A percentile compares a stretch with the other conserved stretches of the same genome.
Evolutionary conservation across 2,797 vertebrate species (phyloP).

Genomic region (Gymnothorax javanicus): DNA sequence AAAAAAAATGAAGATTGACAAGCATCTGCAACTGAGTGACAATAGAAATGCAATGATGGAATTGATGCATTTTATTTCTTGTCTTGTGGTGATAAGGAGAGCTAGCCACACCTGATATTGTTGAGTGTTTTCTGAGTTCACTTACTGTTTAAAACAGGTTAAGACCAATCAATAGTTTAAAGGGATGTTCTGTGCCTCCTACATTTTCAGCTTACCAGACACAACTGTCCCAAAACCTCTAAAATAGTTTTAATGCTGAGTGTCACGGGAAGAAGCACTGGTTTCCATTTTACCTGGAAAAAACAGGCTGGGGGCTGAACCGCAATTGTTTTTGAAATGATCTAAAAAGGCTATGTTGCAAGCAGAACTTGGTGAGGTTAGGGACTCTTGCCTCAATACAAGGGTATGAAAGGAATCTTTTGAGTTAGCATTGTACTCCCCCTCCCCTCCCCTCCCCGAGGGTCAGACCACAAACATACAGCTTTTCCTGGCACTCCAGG

Average conservation of each 20-base stretch:
- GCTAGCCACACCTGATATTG: no score
- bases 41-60: no score
- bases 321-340: neutral
- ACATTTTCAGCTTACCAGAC: no score
- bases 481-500: slow-evolving; percentile 63
- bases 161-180: no score
- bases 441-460: neutral
- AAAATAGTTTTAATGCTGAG: neutral
- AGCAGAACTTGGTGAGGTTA: neutral
- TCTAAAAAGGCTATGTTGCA: neutral
- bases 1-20: no score
- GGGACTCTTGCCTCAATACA: neutral
- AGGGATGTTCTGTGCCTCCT: no score
- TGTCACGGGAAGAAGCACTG: neutral
- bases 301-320: neutral
- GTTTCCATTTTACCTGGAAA: neutral
- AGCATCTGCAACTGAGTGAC: no score
- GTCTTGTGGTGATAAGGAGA: no score
- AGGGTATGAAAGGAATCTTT: neutral
- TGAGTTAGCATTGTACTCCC: neutral
- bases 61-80: no score
- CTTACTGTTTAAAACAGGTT: no score
- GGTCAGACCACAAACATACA: slow-evolving; percentile 51
- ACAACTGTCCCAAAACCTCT: neutral
- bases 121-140: no score